Conservation (phyloP, 2,113 vertebrate genomes). For the Nannobrachium achirus region DNA sequence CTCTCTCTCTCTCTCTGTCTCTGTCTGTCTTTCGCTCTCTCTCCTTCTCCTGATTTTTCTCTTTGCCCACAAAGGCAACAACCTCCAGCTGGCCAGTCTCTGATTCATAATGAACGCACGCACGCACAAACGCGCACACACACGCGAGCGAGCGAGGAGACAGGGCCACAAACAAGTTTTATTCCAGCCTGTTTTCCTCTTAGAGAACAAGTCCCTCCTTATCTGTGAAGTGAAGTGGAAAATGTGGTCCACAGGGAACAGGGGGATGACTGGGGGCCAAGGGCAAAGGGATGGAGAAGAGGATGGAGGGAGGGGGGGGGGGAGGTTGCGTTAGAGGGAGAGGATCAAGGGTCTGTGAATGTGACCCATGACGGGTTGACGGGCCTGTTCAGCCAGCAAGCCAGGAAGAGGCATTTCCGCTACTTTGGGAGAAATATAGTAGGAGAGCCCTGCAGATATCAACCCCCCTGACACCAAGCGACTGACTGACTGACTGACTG, state of each 20-base stretch:
- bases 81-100: slow-evolving; percentile 53
- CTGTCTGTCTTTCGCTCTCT: not conserved
- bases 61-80: slow-evolving; percentile 31
- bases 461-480: not conserved
- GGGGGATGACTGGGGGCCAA: not conserved
- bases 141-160: not conserved
- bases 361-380: slow-evolving; percentile 53
- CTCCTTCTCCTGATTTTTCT: not conserved
- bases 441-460: not conserved
- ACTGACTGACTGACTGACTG: not conserved
- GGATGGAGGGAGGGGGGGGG: slow-evolving; percentile 8
- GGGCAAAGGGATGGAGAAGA: slow-evolving; percentile 27
- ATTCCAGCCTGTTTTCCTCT: slow-evolving; percentile 48
- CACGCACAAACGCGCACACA: slow-evolving; percentile 21
- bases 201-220: slow-evolving; percentile 52
- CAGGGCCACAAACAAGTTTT: slow-evolving; percentile 26
- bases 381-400: slow-evolving; percentile 52
- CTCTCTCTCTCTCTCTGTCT: not conserved
- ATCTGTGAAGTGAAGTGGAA: slow-evolving; percentile 72
- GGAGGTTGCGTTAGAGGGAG: not conserved
- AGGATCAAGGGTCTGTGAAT: slow-evolving; percentile 57
- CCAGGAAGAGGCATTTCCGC: slow-evolving; percentile 60
- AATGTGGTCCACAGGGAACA: slow-evolving; percentile 50
- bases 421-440: slow-evolving; percentile 9
- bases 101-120: slow-evolving; percentile 9